phyloP scores from a whole-genome alignment of 2,113 vertebrate genomes.

The Copsychus sechellarum region DNA sequence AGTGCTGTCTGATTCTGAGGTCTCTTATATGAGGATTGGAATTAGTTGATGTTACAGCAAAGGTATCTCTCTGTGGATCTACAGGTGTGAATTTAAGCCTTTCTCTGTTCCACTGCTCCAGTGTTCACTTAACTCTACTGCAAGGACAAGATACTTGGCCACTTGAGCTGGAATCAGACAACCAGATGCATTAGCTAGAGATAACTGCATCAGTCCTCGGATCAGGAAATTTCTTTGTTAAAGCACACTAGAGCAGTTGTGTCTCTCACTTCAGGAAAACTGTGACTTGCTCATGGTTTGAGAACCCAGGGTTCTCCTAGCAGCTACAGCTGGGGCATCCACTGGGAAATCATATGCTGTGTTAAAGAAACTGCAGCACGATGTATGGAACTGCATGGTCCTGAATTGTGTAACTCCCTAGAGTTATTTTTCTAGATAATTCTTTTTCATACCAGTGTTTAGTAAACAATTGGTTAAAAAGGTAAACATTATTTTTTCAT shows the following conservation, averaged over 20 bases:
- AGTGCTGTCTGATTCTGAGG: background rate
- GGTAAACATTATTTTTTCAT: background rate
- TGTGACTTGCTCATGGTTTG: background rate
- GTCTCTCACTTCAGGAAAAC: background rate
- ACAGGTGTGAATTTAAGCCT: background rate
- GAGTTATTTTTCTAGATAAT: background rate
- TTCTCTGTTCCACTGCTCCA: background rate
- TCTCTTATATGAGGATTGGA: background rate
- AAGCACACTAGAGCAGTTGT: background rate
- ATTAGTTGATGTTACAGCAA: background rate
- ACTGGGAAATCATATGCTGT: background rate
- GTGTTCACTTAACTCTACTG: background rate
- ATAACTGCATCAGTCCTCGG: background rate
- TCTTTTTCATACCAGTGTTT: background rate
- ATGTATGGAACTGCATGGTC: background rate
- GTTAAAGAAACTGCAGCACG: background rate
- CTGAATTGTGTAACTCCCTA: background rate
- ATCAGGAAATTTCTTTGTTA: background rate
- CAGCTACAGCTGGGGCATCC: background rate
- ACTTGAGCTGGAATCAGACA: background rate
- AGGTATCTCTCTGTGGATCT: constrained; percentile 1
- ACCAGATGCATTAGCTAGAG: background rate
- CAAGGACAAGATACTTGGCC: background rate
- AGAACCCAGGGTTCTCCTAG: background rate
- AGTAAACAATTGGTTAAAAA: background rate